These are phyloP conservation scores for Beroe forskalii DNA, from an alignment of 37 sponge, comb jelly and placozoan species.

Conservation along the genomic window DNA sequence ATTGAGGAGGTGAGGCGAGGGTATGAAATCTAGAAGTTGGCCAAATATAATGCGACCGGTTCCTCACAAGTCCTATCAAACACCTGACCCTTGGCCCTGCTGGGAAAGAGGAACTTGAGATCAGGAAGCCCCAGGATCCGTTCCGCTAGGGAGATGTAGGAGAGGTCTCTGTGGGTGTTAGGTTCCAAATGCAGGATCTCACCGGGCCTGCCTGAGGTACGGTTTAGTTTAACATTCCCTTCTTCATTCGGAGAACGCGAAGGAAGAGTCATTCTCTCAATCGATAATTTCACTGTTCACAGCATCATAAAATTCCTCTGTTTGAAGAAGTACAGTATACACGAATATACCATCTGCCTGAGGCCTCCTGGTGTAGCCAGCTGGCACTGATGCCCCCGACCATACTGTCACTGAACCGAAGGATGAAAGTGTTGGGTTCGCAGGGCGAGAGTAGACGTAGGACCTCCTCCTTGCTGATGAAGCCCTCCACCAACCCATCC, in stretches of 20 bases:
- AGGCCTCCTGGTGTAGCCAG: constrained; percentile 31
- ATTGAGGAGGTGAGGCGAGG: too few species aligned
- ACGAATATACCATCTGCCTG: not conserved
- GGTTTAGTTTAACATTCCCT: too few species aligned
- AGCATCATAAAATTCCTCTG: too few species aligned
- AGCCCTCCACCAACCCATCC: constrained; percentile 49
- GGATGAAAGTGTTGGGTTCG: constrained; percentile 32
- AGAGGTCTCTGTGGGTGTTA: constrained; percentile 6
- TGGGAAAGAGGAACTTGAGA: constrained; percentile 12
- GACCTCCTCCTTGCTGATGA: constrained; percentile 56
- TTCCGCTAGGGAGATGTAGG: constrained; percentile 33
- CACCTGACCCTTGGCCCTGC: not conserved
- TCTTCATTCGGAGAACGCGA: too few species aligned
- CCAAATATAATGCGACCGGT: too few species aligned
- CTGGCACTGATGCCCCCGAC: constrained; percentile 41
- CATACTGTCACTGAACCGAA: constrained; percentile 52
- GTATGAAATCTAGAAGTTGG: too few species aligned
- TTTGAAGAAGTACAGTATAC: too few species aligned
- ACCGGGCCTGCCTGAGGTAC: too few species aligned
- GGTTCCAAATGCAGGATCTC: constrained; percentile 54
- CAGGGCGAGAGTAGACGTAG: not conserved
- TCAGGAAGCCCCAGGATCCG: constrained; percentile 13
- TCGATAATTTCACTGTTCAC: too few species aligned
- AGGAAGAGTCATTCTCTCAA: too few species aligned
- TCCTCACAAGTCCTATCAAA: too few species aligned